Base-by-base conservation (phyloP, 2,113 vertebrate species). In the Zingel zingel region DNA sequence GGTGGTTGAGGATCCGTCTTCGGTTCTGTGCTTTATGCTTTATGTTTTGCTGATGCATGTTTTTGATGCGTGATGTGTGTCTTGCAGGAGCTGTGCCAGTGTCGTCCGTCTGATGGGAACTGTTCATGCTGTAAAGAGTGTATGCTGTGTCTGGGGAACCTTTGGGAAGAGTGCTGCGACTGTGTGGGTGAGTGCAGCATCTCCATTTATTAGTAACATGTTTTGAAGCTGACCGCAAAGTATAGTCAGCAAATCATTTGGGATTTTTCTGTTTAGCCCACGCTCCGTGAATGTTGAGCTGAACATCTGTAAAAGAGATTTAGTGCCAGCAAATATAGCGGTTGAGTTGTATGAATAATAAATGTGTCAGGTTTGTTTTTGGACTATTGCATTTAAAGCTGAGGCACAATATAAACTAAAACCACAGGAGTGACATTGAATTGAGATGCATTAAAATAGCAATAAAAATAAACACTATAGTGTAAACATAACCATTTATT, bases 121-220 rank as follows among this genome's bases (percentile, higher is more conserved):
- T 99, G 98, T 53, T 99, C 98, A 11, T 99, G 98, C 90, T 99
- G 98, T 82, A 99, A 99, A 83, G 98, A 99, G 87, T 99, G 98
- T 87, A 99, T 99, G 98, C 94, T 99, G 87, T 99, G 98, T 82
- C 95, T 99, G 62, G 97, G 98, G 66, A 96, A 97, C 0, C 97
- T 99, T 5, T 99, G 98, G 98, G 98, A 99, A 45, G 98, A 99
- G 92, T 99, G 98, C 94, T 99, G 98, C 74, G 98, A 99, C 92
- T 99, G 98, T 13, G 98, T 99, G 54, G 98, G 98, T 99, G 93
- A 97, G 97, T 95, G 53, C 56, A 14, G 0, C n/a, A 7, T 10
- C 19, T 58, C 9, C 25, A 0, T 75, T 67, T 54, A 33, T 67
- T 25, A 65, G 45, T 56, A 45, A 27, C 58, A 18, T n/a, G 13